Percentiles rank a stretch among this genome's conserved stretches.
Evolutionary conservation across 2,888 invertebrate species (phyloP).

Genomic region (Therioaphis trifolii): DNA sequence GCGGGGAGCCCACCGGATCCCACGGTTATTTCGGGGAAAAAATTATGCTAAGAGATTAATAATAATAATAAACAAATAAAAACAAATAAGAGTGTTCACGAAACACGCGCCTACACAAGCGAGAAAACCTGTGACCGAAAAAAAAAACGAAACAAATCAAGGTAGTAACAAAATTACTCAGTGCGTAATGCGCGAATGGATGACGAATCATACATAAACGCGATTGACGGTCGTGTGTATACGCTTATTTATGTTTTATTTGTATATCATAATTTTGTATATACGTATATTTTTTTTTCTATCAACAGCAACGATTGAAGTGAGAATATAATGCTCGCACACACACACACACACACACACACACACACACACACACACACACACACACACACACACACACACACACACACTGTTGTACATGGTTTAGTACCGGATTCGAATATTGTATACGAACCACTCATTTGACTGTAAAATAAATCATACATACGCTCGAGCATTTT

Average conservation of each 20-base stretch:
- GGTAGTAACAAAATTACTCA: conserved; percentile 4
- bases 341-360: too few relatives aligned
- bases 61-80: background rate
- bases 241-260: too few relatives aligned
- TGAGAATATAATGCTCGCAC: background rate
- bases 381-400: too few relatives aligned
- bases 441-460: too few relatives aligned
- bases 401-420: too few relatives aligned
- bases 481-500: too few relatives aligned
- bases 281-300: background rate
- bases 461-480: too few relatives aligned
- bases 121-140: conserved; percentile 4
- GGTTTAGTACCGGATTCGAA: too few relatives aligned
- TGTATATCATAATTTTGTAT: background rate
- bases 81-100: background rate
- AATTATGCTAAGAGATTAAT: too few relatives aligned
- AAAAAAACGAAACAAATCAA: conserved; percentile 15
- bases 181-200: background rate
- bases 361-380: too few relatives aligned
- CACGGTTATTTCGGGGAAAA: background rate
- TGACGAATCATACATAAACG: conserved; percentile 14
- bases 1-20: background rate
- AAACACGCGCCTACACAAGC: background rate
- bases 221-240: background rate
- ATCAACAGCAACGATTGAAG: background rate